Conservation (phyloP, 2,113 vertebrate species). For the Amia ocellicauda region DNA sequence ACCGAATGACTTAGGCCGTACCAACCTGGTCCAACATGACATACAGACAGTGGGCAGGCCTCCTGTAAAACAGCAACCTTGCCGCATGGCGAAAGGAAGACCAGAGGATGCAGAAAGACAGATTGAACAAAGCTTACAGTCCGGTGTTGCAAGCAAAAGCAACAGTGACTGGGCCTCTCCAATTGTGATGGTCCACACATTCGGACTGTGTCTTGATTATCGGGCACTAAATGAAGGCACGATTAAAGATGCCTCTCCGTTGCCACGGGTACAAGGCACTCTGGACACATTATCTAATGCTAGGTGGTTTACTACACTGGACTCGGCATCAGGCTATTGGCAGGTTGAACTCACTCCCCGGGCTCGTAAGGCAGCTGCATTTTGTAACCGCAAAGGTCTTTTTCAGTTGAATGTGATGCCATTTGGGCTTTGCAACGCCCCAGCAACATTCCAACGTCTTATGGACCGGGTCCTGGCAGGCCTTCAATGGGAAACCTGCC, state of each 20-base stretch:
- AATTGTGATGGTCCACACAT: constrained; percentile 2
- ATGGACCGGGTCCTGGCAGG: constrained; percentile 7
- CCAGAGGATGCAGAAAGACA: background rate
- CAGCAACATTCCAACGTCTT: too few relatives aligned
- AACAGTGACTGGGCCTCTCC: background rate
- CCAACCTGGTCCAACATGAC: too few relatives aligned
- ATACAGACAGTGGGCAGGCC: background rate
- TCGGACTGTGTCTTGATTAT: background rate
- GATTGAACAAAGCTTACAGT: background rate
- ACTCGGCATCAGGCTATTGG: constrained; percentile 14
- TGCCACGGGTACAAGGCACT: too few relatives aligned
- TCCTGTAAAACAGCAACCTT: background rate
- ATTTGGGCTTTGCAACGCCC: too few relatives aligned
- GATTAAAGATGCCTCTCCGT: too few relatives aligned
- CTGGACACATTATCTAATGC: too few relatives aligned
- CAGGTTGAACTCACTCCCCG: too few relatives aligned
- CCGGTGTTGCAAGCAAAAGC: background rate
- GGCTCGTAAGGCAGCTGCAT: background rate
- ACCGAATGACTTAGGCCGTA: background rate
- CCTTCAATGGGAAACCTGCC: constrained; percentile 5
- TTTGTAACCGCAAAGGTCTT: too few relatives aligned
- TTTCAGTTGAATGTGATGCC: too few relatives aligned
- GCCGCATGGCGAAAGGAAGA: background rate
- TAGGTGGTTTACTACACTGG: too few relatives aligned
- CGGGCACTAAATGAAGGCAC: background rate